Base-by-base conservation (phyloP, 2,113 vertebrate genomes). In the Sander lucioperca region DNA sequence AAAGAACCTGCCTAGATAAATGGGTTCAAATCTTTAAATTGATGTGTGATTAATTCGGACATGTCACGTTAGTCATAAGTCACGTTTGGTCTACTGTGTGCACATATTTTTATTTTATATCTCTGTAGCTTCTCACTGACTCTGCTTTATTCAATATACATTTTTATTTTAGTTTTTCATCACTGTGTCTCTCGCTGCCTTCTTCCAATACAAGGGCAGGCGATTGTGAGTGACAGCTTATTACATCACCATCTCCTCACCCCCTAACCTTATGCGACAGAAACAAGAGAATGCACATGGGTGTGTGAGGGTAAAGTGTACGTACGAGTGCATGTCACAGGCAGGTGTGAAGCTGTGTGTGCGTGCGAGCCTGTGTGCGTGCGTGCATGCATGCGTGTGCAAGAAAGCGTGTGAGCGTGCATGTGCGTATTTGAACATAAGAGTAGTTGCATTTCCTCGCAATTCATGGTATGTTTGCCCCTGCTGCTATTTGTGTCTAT, bases 191-290 rank as follows among this genome's bases (percentile, higher is more conserved):
- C 39, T 73, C 47, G 19, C 57, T 54, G 36, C 18, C 50, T 77
- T 68, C 83, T 39, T 65, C 76, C 77, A 84, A 50, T 61, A 82
- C 75, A 73, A 90, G 74, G 69, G 67, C 76, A 80, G 77, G 47
- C 62, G 59, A 76, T 21, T 50, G 73, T 91, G 91, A 93, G 64
- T 93, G 90, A 89, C 88, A 89, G 83, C 83, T 87, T 80, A 90
- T 91, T 86, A 87, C 77, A 74, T 79, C 83, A 45, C 75, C 66
- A 66, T 89, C 84, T 75, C 74, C 63, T 79, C 74, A 65, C 68
- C 85, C 68, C 66, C 51, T 77, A 83, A 83, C 86, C 86, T 79
- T 77, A 30, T 67, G 69, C 80, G 77, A 87, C 71, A 86, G 61
- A 53, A 53, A 54, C 48, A 18, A 21, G 43, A 45, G 56, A 43